These are phyloP conservation scores for Acinonyx jubatus DNA, from an alignment of 2,113 vertebrate genomes.

Conservation along the genomic window DNA sequence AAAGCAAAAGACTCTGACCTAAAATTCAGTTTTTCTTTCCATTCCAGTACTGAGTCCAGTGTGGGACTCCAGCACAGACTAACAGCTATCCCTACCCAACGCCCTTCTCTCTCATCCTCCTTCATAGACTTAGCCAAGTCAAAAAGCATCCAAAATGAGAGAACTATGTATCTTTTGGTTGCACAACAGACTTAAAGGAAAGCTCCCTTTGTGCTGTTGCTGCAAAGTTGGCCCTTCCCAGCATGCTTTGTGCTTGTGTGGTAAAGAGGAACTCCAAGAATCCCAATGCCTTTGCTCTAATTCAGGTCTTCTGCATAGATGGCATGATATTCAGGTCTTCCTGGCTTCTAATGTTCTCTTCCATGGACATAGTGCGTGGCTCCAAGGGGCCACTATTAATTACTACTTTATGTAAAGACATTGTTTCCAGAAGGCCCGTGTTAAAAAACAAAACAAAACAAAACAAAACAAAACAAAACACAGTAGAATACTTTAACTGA, in stretches of 20 bases:
- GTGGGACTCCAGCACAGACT: not conserved
- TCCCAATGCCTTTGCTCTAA: not conserved
- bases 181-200: not conserved
- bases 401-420: not conserved
- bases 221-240: not conserved
- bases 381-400: not conserved
- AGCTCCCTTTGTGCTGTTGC: not conserved
- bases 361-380: not conserved
- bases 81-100: not conserved
- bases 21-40: not conserved
- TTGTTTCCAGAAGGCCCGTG: not conserved
- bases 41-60: not conserved
- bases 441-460: not conserved
- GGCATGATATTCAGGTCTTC: not conserved
- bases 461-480: no score
- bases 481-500: not conserved
- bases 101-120: not conserved
- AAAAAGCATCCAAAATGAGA: not conserved
- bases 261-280: conserved; percentile 41
- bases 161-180: not conserved
- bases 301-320: not conserved
- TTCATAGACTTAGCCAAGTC: not conserved
- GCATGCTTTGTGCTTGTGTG: not conserved
- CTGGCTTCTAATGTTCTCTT: not conserved
- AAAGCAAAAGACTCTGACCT: conserved; percentile 7